Conservation (phyloP, 2,797 vertebrate species). For the Paguma larvata region DNA sequence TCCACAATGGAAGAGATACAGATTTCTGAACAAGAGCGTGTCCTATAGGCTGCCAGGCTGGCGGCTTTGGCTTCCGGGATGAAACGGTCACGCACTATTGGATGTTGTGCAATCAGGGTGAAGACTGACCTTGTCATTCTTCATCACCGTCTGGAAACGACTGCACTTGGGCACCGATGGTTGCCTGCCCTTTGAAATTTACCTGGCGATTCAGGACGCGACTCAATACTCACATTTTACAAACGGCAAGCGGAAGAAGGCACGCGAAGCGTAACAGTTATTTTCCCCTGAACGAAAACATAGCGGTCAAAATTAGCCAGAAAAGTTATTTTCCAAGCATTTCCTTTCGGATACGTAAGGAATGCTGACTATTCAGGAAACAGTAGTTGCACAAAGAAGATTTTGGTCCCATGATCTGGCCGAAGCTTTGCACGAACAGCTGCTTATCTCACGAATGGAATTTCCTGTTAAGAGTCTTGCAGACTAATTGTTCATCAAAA, state of each 20-base stretch:
- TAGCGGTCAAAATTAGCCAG: constrained; percentile 84
- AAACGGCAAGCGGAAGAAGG: constrained; percentile 71
- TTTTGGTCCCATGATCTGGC: constrained; percentile 85
- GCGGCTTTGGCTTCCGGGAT: neutral
- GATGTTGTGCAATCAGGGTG: neutral
- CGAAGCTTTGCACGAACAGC: constrained; percentile 85
- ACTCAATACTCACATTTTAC: constrained; percentile 77
- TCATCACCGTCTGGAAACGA: neutral
- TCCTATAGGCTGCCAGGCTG: neutral
- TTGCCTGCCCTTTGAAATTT: constrained; percentile 74
- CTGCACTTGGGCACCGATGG: neutral
- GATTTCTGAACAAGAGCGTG: neutral
- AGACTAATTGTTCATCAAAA: constrained; percentile 86
- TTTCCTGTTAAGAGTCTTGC: constrained; percentile 90
- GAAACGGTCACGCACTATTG: neutral
- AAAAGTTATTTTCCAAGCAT: constrained; percentile 86
- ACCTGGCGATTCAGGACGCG: constrained; percentile 72
- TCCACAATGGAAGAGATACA: neutral
- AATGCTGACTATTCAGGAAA: constrained; percentile 89
- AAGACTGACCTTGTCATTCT: neutral
- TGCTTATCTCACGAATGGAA: constrained; percentile 90
- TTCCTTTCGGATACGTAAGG: constrained; percentile 86
- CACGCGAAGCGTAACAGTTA: constrained; percentile 78
- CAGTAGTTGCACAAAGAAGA: constrained; percentile 78
- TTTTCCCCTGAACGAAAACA: constrained; percentile 80